Conservation (phyloP, 23 tunicate species). For the Halocynthia aurantium region DNA sequence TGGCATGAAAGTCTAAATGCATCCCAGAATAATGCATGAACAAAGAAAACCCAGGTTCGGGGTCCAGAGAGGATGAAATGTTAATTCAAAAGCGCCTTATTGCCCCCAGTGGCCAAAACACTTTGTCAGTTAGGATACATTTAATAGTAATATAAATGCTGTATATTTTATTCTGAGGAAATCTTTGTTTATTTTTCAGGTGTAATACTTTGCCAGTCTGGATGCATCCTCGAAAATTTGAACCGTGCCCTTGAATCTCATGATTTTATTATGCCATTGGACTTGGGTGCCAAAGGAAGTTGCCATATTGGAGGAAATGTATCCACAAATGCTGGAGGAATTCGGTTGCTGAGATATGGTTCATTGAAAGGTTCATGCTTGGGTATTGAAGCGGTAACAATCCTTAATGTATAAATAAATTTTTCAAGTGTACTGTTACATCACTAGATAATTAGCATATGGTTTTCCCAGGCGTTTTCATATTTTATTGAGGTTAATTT, state of each 20-base stretch:
- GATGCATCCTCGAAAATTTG: slow-evolving; percentile 73
- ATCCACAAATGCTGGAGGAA: slow-evolving; percentile 96
- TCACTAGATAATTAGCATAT: neutral
- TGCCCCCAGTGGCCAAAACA: too few species aligned
- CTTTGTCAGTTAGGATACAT: neutral
- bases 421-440: too few species aligned
- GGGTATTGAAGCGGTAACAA: slow-evolving; percentile 86
- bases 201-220: slow-evolving; percentile 79
- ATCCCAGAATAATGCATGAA: neutral
- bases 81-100: too few species aligned
- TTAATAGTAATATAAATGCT: neutral
- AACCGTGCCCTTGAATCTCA: slow-evolving; percentile 38
- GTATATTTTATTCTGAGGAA: neutral
- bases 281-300: slow-evolving; percentile 98
- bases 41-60: too few species aligned
- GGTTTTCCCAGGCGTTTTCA: neutral
- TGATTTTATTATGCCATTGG: slow-evolving; percentile 66
- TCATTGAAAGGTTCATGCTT: slow-evolving; percentile 78
- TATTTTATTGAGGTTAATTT: neutral
- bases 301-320: slow-evolving; percentile 98
- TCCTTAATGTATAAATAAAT: neutral
- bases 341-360: slow-evolving; percentile 89
- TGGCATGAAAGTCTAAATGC: neutral
- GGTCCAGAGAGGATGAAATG: too few species aligned
- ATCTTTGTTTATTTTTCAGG: slow-evolving; percentile 31